Base-by-base conservation (phyloP, 1,140 invertebrate genomes). In the Lysiphlebus fabarum region DNA sequence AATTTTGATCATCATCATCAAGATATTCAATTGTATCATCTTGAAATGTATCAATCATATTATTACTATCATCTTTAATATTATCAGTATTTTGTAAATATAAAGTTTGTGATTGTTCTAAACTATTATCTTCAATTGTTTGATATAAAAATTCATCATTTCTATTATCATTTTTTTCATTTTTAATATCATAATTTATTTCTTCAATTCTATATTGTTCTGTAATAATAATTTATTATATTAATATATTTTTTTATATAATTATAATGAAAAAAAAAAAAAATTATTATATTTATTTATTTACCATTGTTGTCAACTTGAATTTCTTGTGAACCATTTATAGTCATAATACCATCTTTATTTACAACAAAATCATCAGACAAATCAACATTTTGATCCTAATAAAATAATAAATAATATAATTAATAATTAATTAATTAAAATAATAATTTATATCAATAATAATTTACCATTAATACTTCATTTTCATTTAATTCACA, bases 231-330 rank as follows among this genome's bases (percentile, higher is more conserved):
- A 45, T 26, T 51, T n/a, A n/a, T n/a, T n/a, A n/a, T n/a, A n/a
- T n/a, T n/a, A n/a, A n/a, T n/a, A n/a, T n/a, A n/a, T n/a, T n/a
- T n/a, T n/a, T n/a, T n/a, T n/a, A n/a, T n/a, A n/a, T n/a, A n/a
- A n/a, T n/a, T n/a, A n/a, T n/a, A n/a, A n/a, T n/a, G n/a, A n/a
- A n/a, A n/a, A n/a, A n/a, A n/a, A n/a, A n/a, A n/a, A n/a, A n/a
- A n/a, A n/a, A n/a, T n/a, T n/a, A 51, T 53, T 49, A 53, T n/a
- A 53, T 49, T 26, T n/a, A 37, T 58, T 53, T 61, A 49, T 61
- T 62, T 61, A 77, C 77, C 77, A 68, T 77, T 72, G 67, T 78
- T 74, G 62, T 78, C 72, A 8, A 75, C 69, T 65, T 74, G 62
- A 62, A 77, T 70, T 0, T 70, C 73, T 45, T 74, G 67, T 2